Evolutionary conservation across 2,888 invertebrate species (phyloP), one percentile per base, ranked within the genome.

Genomic region (Eudasyphora cyanicolor): DNA sequence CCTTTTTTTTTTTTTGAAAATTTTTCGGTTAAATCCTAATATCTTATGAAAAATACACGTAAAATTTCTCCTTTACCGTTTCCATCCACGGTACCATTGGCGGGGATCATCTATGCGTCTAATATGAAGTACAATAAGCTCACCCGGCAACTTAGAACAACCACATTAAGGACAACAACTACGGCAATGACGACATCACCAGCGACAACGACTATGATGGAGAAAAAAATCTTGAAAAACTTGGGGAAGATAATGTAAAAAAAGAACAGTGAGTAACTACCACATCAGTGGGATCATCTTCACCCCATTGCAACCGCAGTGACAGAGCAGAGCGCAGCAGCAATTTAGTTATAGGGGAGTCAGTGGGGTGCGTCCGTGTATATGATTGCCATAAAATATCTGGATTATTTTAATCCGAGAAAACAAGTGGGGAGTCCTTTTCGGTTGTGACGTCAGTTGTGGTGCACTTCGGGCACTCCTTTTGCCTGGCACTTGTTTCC

Each of bases 371-470:
- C 14, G 27, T 12, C 10, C 14, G 27, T 60, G 1, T 60, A 8
- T 29, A 29, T 29, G 14, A 38, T 19, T 75, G 54, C 51, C 51
- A 71, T 24, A 32, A 70, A 76, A 71, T 76, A 69, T 62, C 62
- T 62, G 49, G 38, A 32, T 71, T 49, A 45, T 42, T 62, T 71
- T 70, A 71, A 64, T 64, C 60, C 71, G 5, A 64, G 24, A 35
- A 67, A 24, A 67, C 51, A 67, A 67, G 29, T 24, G 21, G 24
- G 60, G n/a, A 29, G 38, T 35, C 35, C 19, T 27, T 27, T 67
- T 42, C 24, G 19, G 35, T n/a, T 64, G n/a, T n/a, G 21, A 49
- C 21, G 21, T 54, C 19, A 57, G 71, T 57, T 38, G n/a, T n/a
- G n/a, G n/a, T 54, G 35, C 71, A 35, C 8, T 73, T 35, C 14